These are phyloP conservation scores for Heliconius melpomene DNA, from an alignment of 1,140 invertebrate genomes.

Conservation along the genomic window DNA sequence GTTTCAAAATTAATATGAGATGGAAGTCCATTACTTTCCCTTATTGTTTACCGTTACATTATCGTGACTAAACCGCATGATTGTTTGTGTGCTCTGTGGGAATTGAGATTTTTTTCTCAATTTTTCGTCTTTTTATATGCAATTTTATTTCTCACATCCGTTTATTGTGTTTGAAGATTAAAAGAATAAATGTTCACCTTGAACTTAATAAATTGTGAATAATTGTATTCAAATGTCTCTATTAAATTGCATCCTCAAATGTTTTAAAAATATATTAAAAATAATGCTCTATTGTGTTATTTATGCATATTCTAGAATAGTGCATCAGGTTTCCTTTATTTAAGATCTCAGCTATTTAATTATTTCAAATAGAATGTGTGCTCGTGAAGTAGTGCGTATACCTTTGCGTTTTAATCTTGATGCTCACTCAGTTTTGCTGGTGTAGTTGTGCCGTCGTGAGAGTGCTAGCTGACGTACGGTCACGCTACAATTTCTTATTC, in stretches of 20 bases:
- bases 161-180: not conserved
- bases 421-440: slow-evolving; percentile 44
- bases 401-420: slow-evolving; percentile 51
- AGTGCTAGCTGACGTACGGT: slow-evolving; percentile 53
- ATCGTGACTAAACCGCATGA: slow-evolving; percentile 32
- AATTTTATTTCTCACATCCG: slow-evolving; percentile 16
- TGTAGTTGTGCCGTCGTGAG: slow-evolving; percentile 50
- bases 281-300: not conserved
- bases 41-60: slow-evolving; percentile 28
- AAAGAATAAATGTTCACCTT: not conserved
- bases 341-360: not conserved
- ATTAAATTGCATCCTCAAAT: not conserved
- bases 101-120: slow-evolving; percentile 16
- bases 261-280: not conserved
- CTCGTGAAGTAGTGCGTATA: slow-evolving; percentile 41
- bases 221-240: not conserved
- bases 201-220: not conserved
- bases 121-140: slow-evolving; percentile 19
- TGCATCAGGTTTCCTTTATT: not conserved
- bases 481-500: slow-evolving; percentile 61
- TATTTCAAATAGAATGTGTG: slow-evolving; percentile 24
- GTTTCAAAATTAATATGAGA: slow-evolving; percentile 17
- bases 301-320: not conserved
- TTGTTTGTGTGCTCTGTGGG: slow-evolving; percentile 33
- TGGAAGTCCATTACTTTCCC: slow-evolving; percentile 30